phyloP scores from a whole-genome alignment of 2,888 invertebrate species.

The Hyppa rectilinea region DNA sequence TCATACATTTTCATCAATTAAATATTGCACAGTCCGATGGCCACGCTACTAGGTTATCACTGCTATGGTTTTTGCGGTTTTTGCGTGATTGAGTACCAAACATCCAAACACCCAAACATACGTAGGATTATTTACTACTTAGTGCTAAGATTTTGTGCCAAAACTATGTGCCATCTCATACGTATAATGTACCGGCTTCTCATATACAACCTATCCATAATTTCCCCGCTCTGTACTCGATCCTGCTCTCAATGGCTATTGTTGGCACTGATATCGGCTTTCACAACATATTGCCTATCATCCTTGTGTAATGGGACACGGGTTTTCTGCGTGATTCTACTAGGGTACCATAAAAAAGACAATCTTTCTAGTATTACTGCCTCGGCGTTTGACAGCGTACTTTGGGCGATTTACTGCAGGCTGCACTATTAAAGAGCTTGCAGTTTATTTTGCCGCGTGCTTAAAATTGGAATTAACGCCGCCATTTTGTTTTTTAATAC shows the following conservation, averaged over 20 bases:
- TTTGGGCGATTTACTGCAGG: not conserved
- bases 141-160: not conserved
- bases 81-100: too few species aligned
- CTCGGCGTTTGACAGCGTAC: not conserved
- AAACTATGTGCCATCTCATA: not conserved
- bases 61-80: too few species aligned
- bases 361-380: constrained; percentile 15
- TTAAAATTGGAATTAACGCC: too few species aligned
- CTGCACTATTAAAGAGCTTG: not conserved
- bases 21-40: too few species aligned
- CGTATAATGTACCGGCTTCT: not conserved
- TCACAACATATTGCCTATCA: constrained; percentile 42
- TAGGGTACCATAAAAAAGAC: constrained; percentile 11
- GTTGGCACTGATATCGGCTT: constrained; percentile 43
- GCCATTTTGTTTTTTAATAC: too few species aligned
- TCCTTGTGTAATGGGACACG: constrained; percentile 12
- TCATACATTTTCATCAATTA: too few species aligned
- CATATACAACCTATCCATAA: not conserved
- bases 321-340: not conserved
- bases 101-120: too few species aligned
- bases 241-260: constrained; percentile 27
- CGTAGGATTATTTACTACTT: not conserved
- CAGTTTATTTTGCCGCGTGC: not conserved
- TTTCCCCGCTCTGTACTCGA: not conserved
- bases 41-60: too few species aligned